Percentiles rank a stretch among this genome's conserved stretches.
Conservation (phyloP, 1,140 invertebrate species). For the Monochamus saltuarius region DNA sequence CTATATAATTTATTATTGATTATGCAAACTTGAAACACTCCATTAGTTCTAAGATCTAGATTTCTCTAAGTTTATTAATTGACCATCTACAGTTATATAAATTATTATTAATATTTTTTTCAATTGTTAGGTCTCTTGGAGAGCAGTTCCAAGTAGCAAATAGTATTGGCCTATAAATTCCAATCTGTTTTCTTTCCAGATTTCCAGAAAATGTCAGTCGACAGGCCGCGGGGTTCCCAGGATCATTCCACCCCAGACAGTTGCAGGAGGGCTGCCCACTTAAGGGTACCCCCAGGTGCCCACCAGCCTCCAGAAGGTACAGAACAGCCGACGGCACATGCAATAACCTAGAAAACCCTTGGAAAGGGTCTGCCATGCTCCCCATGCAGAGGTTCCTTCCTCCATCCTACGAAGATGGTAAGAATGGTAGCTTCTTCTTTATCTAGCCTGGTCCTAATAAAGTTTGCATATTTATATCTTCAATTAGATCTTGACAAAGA, state of each 20-base stretch:
- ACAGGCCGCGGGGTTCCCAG: conserved; percentile 22
- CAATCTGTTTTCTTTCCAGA: conserved; percentile 20
- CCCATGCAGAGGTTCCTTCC: conserved; percentile 79
- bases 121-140: no score
- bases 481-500: neutral
- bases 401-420: conserved; percentile 81
- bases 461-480: neutral
- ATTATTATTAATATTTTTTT: no score
- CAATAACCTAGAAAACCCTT: conserved; percentile 74
- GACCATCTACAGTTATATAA: no score
- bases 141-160: no score
- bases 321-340: conserved; percentile 83
- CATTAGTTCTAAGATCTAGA: no score
- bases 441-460: no score
- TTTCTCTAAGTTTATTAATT: no score
- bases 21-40: no score
- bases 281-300: conserved; percentile 60
- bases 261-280: conserved; percentile 59
- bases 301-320: conserved; percentile 63
- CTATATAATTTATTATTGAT: no score
- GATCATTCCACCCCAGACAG: conserved; percentile 23
- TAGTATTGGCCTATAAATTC: no score
- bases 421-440: no score
- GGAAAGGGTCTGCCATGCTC: conserved; percentile 81
- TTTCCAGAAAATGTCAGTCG: conserved; percentile 35